Conservation (phyloP, 2,797 vertebrate species). For the Myotis vivesi region DNA sequence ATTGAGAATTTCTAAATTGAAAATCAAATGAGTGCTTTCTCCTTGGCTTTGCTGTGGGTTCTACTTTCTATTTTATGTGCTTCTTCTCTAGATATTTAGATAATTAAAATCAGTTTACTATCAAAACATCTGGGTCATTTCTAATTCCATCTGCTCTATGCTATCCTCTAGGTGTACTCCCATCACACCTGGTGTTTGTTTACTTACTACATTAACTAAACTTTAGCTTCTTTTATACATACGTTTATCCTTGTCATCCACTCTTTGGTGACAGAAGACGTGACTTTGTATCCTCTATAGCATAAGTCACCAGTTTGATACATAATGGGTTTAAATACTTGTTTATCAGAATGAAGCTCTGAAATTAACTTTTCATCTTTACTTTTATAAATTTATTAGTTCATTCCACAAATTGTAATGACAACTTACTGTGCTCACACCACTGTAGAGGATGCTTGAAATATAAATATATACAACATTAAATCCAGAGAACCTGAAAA, state of each 20-base stretch:
- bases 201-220: background rate
- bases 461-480: background rate
- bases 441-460: background rate
- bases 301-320: background rate
- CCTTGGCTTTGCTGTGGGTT: background rate
- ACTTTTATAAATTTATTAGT: background rate
- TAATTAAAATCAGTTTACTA: background rate
- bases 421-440: background rate
- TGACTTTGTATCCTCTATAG: background rate
- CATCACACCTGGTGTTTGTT: accelerated
- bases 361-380: background rate
- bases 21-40: background rate
- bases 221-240: background rate
- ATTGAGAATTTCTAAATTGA: background rate
- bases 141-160: background rate
- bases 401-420: background rate
- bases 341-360: background rate
- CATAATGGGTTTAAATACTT: background rate
- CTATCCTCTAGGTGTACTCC: accelerated
- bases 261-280: background rate
- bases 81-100: background rate
- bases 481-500: background rate
- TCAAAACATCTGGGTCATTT: background rate
- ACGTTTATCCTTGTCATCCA: background rate
- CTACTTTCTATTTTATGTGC: background rate